A percentile compares a stretch with the other conserved stretches of the same genome.
phyloP scores from a whole-genome alignment of 2,888 invertebrate genomes.

The Microctonus brassicae region DNA sequence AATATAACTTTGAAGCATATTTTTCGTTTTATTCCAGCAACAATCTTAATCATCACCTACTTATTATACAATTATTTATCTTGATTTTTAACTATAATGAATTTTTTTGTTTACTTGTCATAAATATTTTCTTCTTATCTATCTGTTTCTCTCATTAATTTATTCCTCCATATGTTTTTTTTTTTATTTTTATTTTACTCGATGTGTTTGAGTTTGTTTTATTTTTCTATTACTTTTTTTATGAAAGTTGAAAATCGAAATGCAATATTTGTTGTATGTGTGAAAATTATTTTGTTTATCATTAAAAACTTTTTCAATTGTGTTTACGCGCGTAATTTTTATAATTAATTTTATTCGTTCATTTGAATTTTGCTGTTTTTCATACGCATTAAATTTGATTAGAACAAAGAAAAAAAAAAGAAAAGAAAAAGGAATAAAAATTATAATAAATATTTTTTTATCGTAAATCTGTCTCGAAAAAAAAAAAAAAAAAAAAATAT shows the following conservation, averaged over 20 bases:
- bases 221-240: constrained; percentile 32
- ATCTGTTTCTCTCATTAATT: constrained; percentile 7
- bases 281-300: constrained; percentile 37
- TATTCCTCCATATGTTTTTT: neutral
- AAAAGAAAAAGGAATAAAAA: constrained; percentile 9
- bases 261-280: constrained; percentile 31
- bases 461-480: neutral
- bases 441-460: neutral
- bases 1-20: constrained; percentile 52
- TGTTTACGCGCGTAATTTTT: constrained; percentile 30
- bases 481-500: no score
- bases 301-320: constrained; percentile 29
- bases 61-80: constrained; percentile 62
- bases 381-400: neutral
- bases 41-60: constrained; percentile 57
- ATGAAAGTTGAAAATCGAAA: constrained; percentile 47
- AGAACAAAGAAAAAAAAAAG: constrained; percentile 9
- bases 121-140: neutral
- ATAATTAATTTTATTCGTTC: neutral
- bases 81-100: constrained; percentile 58
- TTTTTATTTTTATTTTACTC: neutral
- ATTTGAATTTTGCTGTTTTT: neutral
- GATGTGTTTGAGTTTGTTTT: no score
- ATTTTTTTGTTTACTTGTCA: constrained; percentile 29
- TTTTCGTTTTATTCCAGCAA: constrained; percentile 63